Conservation (phyloP, 2,113 vertebrate species). For the Ammospiza caudacuta region DNA sequence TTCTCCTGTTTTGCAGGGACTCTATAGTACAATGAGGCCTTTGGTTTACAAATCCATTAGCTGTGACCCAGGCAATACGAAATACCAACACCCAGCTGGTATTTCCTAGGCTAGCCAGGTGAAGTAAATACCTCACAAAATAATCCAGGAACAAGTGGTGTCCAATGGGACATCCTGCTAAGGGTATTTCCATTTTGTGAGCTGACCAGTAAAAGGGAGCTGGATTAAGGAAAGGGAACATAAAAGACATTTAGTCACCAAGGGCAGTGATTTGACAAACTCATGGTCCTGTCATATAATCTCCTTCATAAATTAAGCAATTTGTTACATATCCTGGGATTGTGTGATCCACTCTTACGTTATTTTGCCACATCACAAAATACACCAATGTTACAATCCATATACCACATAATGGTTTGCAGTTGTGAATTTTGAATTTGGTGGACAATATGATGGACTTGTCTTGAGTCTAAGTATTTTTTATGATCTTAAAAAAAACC, state of each 20-base stretch:
- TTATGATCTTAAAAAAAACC: not conserved
- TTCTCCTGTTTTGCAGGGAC: not conserved
- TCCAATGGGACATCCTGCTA: not conserved
- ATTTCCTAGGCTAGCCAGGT: not conserved
- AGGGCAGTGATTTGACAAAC: not conserved
- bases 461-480: not conserved
- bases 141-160: not conserved
- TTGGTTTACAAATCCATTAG: not conserved
- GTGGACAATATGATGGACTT: not conserved
- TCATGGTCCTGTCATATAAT: not conserved
- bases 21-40: not conserved
- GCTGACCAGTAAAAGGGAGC: not conserved
- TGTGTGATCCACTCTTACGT: not conserved
- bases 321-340: not conserved
- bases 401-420: fast-evolving
- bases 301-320: not conserved
- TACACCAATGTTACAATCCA: not conserved
- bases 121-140: not conserved
- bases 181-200: not conserved
- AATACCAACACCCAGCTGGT: not conserved
- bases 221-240: not conserved
- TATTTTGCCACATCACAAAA: not conserved
- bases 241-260: not conserved
- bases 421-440: not conserved
- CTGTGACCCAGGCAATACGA: not conserved